Evolutionary conservation across 2,888 invertebrate genomes (phyloP), one percentile per base, ranked within the genome.

Genomic region (Eurytoma adleriae): DNA sequence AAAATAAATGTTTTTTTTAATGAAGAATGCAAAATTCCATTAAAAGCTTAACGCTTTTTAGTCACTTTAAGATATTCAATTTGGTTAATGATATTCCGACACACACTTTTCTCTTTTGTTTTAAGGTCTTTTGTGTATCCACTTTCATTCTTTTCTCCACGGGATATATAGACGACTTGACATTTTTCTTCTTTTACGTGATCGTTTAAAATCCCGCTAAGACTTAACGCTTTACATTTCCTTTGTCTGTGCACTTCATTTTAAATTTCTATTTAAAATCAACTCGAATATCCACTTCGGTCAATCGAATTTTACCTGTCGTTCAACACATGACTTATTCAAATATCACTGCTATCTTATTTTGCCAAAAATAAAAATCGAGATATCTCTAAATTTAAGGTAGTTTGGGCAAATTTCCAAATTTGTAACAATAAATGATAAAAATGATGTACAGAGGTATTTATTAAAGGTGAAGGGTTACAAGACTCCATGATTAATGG

Each of bases 141-240:
- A 57, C 30, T 71, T 71, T 59, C 48, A 40, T 61, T 57, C 18
- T 48, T 48, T 67, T 64, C 64, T 64, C 2, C n/a, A 3, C 48
- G 3, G 18, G 7, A 40, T 64, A 64, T 48, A 64, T 40, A 54
- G 4, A 54, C 54, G 64, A n/a, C n/a, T 56, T 20, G n/a, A 72
- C 30, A 52, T 62, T 48, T 40, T 50, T 56, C 64, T 61, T 13
- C 66, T 48, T 57, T 40, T 30, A 66, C 48, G 56, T 74, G 48
- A 48, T 72, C 71, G 52, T 67, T 78, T 78, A 78, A 78, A 71
- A 78, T 67, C 66, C 71, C 71, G 40, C 59, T 66, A 64, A 75
- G 52, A 48, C 52, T 57, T 67, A 27, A 66, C 52, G 12, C 71
- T 71, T 67, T 59, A 40, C 64, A 70, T 71, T 64, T 71, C 56